Base-by-base conservation (phyloP, 2,113 vertebrate genomes). In the Ginglymostoma cirratum region DNA sequence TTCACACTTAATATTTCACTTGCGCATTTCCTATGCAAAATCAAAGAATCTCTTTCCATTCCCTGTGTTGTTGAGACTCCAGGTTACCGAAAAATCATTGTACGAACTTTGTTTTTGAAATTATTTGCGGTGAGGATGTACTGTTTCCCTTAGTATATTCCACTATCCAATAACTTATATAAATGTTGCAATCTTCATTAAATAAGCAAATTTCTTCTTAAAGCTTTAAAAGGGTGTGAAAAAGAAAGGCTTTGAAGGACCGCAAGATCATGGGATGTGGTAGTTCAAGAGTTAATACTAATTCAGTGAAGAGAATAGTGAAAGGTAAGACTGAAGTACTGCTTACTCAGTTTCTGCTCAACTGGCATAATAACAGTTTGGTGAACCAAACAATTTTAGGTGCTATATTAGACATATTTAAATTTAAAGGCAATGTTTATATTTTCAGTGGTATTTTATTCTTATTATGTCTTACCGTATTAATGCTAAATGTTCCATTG, bases 201-300 rank as follows among this genome's bases (percentile, higher is more conserved):
- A 95, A 95, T 95, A 48, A 72, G 0, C 69, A 30, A 5, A 45
- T 95, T 96, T 76, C 67, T 72, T 61, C 42, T 95, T 23, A 70
- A 48, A 52, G 85, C 48, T 96, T 76, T 94, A 15, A 78, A 38
- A 96, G 85, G 85, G 34, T 19, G 69, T 30, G 52, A 72, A 95
- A 72, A 45, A 95, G 70, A 94, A 6, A 95, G 67, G 7, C 48
- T 76, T 67, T 89, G 96, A 96, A 96, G 96, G 96, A 96, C 96
- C 96, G 96, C 65, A 96, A 96, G 97, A 96, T 97, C 96, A 98
- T 98, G 98, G 98, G 98, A 97, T 98, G 97, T 96, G 96, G 97
- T 66, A 95, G 96, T 96, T 96, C 97, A 55, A 98, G 97, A 97
- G 96, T 97, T 76, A 87, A 97, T 96, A 97, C 96, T 19, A 85